Evolutionary conservation across 2,113 vertebrate species (phyloP), one percentile per base, ranked within the genome.

Genomic region (Gallinago media): DNA sequence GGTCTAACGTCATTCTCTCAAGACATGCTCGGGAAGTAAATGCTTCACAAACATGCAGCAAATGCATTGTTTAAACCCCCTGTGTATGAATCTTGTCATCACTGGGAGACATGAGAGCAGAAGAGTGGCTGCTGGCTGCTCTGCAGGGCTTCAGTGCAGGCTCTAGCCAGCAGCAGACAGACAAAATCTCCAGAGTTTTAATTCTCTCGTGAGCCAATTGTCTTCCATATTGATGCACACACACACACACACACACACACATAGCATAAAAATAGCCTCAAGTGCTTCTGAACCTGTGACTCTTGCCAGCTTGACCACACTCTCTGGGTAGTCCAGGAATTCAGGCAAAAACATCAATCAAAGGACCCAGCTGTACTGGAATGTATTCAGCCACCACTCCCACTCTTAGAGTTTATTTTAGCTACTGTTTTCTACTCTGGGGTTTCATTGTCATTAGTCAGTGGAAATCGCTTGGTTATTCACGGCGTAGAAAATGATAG

Each of bases 301-400:
- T 91, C 85, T 81, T 95, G 91, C 94, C 96, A 96, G 89, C 91
- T 90, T 82, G 88, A 93, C 76, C 95, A 95, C 58, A 52, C 38
- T 88, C 77, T 65, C 42, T 79, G 92, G 46, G 65, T 81, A 87
- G 75, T 85, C 83, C 89, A 52, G 73, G 54, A 76, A 87, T 38
- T 71, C 70, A 91, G 93, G 91, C 71, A 86, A 94, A 92, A 96
- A 83, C 74, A 95, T 89, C 73, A 89, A n/a, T 96, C 90, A 90
- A 58, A 95, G 63, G 80, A 80, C 47, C n/a, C 86, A 96, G 73
- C 88, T 96, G 83, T 87, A 56, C n/a, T 89, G 46, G 82, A 72
- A 86, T 78, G 83, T 71, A 22, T 85, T 96, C 82, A 92, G 66
- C 55, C 34, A 73, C 86, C 85, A 72, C 90, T 81, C 55, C 90